These are phyloP conservation scores for Acleris laterana DNA, from an alignment of 2,888 invertebrate genomes.

Conservation along the genomic window DNA sequence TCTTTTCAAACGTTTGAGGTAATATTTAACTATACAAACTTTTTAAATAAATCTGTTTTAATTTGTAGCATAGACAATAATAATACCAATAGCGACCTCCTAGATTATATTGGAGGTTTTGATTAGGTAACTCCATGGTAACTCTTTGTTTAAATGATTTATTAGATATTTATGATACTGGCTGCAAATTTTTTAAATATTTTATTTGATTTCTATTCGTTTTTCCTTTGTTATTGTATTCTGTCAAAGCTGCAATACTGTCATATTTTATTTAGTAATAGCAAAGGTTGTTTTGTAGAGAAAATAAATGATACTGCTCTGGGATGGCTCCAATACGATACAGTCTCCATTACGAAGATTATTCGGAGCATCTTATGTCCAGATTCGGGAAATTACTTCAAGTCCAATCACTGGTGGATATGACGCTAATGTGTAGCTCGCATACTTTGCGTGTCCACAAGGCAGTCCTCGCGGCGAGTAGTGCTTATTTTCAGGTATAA, in stretches of 20 bases:
- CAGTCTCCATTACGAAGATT: slow-evolving; percentile 88
- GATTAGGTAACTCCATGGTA: slow-evolving; percentile 8
- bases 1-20: too few relatives aligned
- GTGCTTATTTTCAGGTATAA: slow-evolving; percentile 88
- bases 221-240: slow-evolving; percentile 26
- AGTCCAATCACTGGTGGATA: slow-evolving; percentile 89
- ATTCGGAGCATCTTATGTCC: slow-evolving; percentile 87
- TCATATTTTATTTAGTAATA: slow-evolving; percentile 22
- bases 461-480: slow-evolving; percentile 89
- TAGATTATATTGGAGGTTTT: slow-evolving; percentile 15
- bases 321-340: slow-evolving; percentile 83
- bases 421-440: slow-evolving; percentile 90
- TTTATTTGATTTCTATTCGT: slow-evolving; percentile 30
- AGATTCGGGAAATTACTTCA: slow-evolving; percentile 89
- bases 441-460: slow-evolving; percentile 90
- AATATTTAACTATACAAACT: too few relatives aligned
- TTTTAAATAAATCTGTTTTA: too few relatives aligned
- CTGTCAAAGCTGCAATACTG: slow-evolving; percentile 29
- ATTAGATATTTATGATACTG: slow-evolving; percentile 2
- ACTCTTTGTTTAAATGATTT: too few relatives aligned
- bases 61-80: too few relatives aligned
- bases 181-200: slow-evolving; percentile 14
- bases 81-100: slow-evolving; percentile 10
- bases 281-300: slow-evolving; percentile 37
- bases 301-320: slow-evolving; percentile 39